These are phyloP conservation scores for Eulemur rufifrons DNA, from an alignment of 2,113 vertebrate species.

Conservation along the genomic window DNA sequence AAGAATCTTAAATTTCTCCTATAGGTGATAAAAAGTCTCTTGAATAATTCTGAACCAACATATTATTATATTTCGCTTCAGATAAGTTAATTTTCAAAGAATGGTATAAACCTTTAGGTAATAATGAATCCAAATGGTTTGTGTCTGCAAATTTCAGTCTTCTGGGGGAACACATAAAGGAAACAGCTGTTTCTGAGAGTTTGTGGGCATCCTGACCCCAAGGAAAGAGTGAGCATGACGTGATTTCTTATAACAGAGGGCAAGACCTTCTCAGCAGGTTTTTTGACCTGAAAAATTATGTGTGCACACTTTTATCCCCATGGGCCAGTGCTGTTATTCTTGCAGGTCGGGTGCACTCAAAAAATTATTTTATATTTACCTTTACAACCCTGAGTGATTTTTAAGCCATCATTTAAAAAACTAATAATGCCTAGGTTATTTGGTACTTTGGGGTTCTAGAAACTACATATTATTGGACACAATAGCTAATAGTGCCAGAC, in stretches of 20 bases:
- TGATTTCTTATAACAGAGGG: neutral
- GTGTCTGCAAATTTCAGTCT: neutral
- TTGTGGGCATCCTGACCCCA: neutral
- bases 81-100: constrained; percentile 1
- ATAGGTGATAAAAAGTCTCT: neutral
- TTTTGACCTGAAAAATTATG: neutral
- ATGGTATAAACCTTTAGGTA: neutral
- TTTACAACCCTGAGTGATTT: neutral
- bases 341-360: neutral
- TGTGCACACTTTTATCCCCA: neutral
- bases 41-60: neutral
- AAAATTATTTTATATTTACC: neutral
- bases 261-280: neutral
- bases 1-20: neutral
- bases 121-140: neutral
- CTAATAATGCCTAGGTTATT: neutral
- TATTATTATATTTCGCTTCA: neutral
- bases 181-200: neutral
- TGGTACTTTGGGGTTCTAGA: neutral
- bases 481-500: neutral
- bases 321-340: neutral
- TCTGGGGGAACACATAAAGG: neutral
- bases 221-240: neutral
- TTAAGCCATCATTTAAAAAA: neutral
- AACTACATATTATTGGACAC: neutral